Base-by-base conservation (phyloP, 2,888 invertebrate species). In the Schizaphis graminum region DNA sequence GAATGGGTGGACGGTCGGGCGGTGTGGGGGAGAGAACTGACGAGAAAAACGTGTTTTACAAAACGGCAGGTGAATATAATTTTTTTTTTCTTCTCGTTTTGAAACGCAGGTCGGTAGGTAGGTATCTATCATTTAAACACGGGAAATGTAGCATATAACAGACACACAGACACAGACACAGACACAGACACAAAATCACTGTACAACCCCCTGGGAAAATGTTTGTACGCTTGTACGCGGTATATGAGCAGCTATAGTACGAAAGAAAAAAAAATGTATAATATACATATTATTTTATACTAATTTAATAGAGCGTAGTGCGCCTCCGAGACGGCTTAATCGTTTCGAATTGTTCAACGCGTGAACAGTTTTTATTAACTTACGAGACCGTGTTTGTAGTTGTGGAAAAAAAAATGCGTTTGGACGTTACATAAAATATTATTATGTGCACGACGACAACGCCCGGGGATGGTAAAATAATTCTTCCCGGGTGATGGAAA, bases 41-140 rank as follows among this genome's bases (percentile, higher is more conserved):
- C 87, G 61, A 67, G 87, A 87, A 67, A 88, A 92, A 92, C 92
- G 92, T 92, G 92, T 92, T 92, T 92, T 87, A 92, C 87, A 67
- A 92, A 92, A 87, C 92, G 87, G 92, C 92, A 92, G 92, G 92
- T 92, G 92, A 67, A 92, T 47, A 49, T 47, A 44, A 44, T 85
- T 24, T 41, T 49, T 77, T 91, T 91, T 35, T 91, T 67, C n/a
- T 90, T 47, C 47, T 44, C 47, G 87, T 88, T n/a, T 16, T 77
- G 8, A 26, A 28, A 61, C 44, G 44, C 89, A 44, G 13, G 8
- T 28, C 35, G 41, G 35, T 53, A 35, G n/a, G 67, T n/a, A 67
- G 77, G 35, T 77, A 77, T 21, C 77, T 77, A 35, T 86, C 77
- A 77, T 77, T 67, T 77, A 77, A 77, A 77, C 77, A 77, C 35